A percentile compares a stretch with the other conserved stretches of the same genome.
phyloP scores from a whole-genome alignment of 1,140 invertebrate genomes.

The Euschistus heros region DNA sequence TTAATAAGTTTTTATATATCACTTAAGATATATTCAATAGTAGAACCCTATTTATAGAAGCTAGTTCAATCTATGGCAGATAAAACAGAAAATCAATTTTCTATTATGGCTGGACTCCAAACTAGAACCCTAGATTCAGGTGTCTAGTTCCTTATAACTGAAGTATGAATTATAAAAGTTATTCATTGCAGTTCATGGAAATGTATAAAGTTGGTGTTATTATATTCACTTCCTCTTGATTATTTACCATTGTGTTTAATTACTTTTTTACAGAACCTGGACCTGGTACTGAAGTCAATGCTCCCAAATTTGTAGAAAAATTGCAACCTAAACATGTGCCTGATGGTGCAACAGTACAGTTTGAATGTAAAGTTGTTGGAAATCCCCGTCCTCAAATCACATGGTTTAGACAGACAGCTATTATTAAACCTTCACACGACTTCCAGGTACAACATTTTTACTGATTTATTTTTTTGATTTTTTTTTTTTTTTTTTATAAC shows the following conservation, averaged over 20 bases:
- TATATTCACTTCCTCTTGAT: not conserved
- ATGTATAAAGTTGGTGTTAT: no score
- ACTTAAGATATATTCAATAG: no score
- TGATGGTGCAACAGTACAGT: constrained; percentile 79
- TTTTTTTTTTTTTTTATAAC: not conserved
- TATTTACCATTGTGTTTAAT: not conserved
- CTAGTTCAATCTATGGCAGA: no score
- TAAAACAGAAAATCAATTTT: no score
- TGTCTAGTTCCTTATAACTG: no score
- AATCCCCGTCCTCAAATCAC: constrained; percentile 81
- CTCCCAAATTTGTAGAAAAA: constrained; percentile 77
- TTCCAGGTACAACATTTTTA: constrained; percentile 44
- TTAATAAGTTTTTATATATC: no score
- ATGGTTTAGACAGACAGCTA: constrained; percentile 87
- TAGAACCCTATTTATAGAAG: no score
- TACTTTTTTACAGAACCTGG: constrained; percentile 52
- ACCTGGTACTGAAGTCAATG: constrained; percentile 60
- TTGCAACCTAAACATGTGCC: constrained; percentile 68
- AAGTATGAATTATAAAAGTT: no score
- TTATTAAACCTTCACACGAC: constrained; percentile 80
- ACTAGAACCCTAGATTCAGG: no score
- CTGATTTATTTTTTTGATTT: not conserved
- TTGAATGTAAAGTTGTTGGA: constrained; percentile 84
- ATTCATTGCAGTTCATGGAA: no score
- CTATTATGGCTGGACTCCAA: no score